Conservation (phyloP, 2,797 vertebrate genomes). For the Gorsachius magnificus region DNA sequence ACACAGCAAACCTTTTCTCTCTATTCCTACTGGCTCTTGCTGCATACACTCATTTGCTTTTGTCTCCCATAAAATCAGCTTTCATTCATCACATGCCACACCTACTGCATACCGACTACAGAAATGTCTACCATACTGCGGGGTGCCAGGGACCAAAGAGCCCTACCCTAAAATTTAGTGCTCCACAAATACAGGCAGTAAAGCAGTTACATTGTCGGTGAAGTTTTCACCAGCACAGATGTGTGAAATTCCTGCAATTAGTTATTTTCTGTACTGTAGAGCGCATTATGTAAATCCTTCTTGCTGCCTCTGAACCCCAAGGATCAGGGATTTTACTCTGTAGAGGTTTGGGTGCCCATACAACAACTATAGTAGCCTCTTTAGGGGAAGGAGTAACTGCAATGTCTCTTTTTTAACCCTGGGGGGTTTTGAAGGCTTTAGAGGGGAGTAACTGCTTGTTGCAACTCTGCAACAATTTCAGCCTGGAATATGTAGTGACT, state of each 20-base stretch:
- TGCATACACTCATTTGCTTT: background rate
- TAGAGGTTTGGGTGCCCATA: background rate
- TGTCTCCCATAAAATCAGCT: background rate
- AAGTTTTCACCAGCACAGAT: background rate
- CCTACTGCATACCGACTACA: background rate
- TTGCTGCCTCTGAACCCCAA: background rate
- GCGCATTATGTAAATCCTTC: background rate
- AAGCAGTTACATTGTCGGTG: background rate
- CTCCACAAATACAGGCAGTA: background rate
- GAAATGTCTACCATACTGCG: background rate
- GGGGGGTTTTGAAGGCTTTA: rapidly evolving
- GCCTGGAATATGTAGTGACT: rapidly evolving
- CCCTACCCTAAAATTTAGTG: background rate
- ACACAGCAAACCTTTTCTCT: background rate
- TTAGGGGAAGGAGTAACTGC: background rate
- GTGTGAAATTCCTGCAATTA: background rate
- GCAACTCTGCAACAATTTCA: background rate
- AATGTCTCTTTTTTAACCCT: background rate
- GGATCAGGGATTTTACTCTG: background rate
- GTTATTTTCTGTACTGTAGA: background rate
- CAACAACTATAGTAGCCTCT: background rate
- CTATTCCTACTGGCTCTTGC: background rate
- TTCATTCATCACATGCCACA: background rate
- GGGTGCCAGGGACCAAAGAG: background rate
- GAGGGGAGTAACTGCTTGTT: background rate